These are phyloP conservation scores for Temnothorax rugatulus DNA, from an alignment of 2,888 invertebrate species.

Conservation along the genomic window DNA sequence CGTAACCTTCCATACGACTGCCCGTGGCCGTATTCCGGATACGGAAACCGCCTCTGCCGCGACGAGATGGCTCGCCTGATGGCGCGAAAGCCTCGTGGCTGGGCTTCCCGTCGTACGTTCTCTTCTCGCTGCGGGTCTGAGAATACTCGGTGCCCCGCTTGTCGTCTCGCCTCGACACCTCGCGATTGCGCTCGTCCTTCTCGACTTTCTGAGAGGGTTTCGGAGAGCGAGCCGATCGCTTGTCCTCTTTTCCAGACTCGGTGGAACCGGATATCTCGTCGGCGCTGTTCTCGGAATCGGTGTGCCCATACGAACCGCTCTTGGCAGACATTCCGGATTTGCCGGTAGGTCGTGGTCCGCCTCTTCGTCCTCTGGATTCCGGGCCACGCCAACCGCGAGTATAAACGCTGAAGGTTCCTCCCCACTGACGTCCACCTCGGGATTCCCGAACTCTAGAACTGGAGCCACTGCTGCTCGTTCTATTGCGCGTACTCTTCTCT, in stretches of 20 bases:
- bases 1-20: conserved; percentile 91
- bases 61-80: conserved; percentile 95
- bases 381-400: conserved; percentile 87
- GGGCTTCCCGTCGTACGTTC: conserved; percentile 81
- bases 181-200: conserved; percentile 89
- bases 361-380: conserved; percentile 85
- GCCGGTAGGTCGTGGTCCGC: conserved; percentile 83
- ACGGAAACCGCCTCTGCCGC: conserved; percentile 90
- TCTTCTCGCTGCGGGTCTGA: conserved; percentile 81
- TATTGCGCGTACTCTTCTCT: conserved; percentile 82
- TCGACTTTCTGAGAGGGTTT: conserved; percentile 87
- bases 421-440: conserved; percentile 86
- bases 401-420: conserved; percentile 84
- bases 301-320: conserved; percentile 87
- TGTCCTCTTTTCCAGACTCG: conserved; percentile 88
- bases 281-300: conserved; percentile 92
- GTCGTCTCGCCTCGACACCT: conserved; percentile 83
- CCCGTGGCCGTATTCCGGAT: conserved; percentile 84
- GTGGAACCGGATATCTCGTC: conserved; percentile 90
- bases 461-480: conserved; percentile 87
- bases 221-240: conserved; percentile 88
- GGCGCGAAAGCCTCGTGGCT: conserved; percentile 93
- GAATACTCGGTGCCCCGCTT: conserved; percentile 78
- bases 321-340: conserved; percentile 83
- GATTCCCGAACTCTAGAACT: conserved; percentile 84